Base-by-base conservation (phyloP, 2,888 invertebrate species). In the Ochropacha duplaris region DNA sequence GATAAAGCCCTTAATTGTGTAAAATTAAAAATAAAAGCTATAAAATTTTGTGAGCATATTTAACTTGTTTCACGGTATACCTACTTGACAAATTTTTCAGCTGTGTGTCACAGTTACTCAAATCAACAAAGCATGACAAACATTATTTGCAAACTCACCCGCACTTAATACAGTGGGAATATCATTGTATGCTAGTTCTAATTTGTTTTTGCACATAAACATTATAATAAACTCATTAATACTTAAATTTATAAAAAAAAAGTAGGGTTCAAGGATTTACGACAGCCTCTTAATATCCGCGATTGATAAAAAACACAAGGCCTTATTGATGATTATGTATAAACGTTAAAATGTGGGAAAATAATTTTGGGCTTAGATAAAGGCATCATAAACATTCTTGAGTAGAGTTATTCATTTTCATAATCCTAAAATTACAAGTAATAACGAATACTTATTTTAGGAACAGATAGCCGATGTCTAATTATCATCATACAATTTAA, bases 111-210 rank as follows among this genome's bases (percentile, higher is more conserved):
- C 50, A 57, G 44, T 28, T 22, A 59, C 61, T 60, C 58, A 60
- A 74, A 72, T 61, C 72, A 79, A 75, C 76, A 69, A 69, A 79
- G 71, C 81, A 71, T 83, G 78, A 81, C 78, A 75, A 71, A 75
- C 70, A 73, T 64, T 72, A 75, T 72, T 71, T 69, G 64, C 64
- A 54, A 63, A 64, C 62, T 69, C 69, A 72, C 67, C 69, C 69
- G 44, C 66, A 61, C 50, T 60, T 57, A 59, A 62, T 58, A 62
- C 66, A 76, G 74, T 79, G 76, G 68, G 79, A 83, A 78, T 66
- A 67, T 63, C 62, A 68, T 72, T 71, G 68, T 73, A 58, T 66
- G 55, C 9, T 34, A 56, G 64, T 39, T 44, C 22, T 22, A 56
- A 39, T 22, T 28, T 49, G 49, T 49, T 55, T 55, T 49, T 49